These are phyloP conservation scores for Lycaon pictus DNA, from an alignment of 2,113 vertebrate genomes.

Conservation along the genomic window DNA sequence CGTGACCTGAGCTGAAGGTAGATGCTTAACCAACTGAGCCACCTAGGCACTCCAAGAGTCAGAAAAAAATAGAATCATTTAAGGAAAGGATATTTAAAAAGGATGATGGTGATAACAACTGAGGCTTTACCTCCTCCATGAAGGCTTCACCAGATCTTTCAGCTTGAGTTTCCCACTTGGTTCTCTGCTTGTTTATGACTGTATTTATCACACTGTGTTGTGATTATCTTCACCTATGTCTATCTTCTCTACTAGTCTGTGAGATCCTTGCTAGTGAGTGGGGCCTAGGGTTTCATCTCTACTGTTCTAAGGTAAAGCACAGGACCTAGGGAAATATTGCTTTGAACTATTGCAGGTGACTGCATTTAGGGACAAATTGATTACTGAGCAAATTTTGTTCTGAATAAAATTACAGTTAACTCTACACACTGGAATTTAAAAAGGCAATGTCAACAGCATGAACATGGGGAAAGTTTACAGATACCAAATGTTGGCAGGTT, in stretches of 20 bases:
- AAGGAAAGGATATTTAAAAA: background rate
- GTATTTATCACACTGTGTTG: background rate
- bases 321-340: background rate
- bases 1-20: too few species aligned
- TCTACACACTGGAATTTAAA: background rate
- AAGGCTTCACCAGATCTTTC: background rate
- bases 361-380: background rate
- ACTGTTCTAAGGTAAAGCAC: background rate
- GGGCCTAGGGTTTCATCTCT: background rate
- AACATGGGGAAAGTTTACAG: background rate
- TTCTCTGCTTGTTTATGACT: background rate
- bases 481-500: background rate
- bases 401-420: background rate
- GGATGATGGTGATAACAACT: background rate
- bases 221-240: background rate
- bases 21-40: too few species aligned
- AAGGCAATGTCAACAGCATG: background rate
- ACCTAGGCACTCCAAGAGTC: background rate
- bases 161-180: background rate
- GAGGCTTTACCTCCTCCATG: background rate
- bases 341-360: background rate
- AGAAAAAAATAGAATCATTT: constrained; percentile 1
- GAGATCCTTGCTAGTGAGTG: background rate
- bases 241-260: background rate
- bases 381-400: background rate